Conservation (phyloP, 1,140 invertebrate species). For the Lasioglossum albipes region DNA sequence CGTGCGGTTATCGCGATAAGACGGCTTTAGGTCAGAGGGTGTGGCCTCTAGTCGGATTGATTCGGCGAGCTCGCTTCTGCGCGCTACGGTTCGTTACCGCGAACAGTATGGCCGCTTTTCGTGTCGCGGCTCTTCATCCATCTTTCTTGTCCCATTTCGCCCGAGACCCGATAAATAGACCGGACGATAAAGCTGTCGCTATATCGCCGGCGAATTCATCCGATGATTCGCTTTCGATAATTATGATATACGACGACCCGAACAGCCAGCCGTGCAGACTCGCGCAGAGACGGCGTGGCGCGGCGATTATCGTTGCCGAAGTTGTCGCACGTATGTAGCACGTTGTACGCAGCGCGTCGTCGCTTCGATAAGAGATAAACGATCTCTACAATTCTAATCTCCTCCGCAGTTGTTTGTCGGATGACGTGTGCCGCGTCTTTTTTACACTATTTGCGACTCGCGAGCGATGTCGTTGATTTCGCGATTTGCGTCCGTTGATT, state of each 20-base stretch:
- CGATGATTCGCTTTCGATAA: conserved; percentile 45
- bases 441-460: background rate
- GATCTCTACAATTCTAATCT: no score
- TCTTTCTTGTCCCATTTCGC: conserved; percentile 37
- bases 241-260: conserved; percentile 38
- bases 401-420: no score
- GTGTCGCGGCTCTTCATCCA: conserved; percentile 42
- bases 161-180: conserved; percentile 37
- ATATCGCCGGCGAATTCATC: conserved; percentile 23
- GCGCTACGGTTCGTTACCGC: conserved; percentile 72
- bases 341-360: no score
- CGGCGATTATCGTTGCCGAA: no score
- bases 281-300: background rate
- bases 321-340: no score
- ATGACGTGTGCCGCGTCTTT: background rate
- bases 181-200: conserved; percentile 42
- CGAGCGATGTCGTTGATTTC: background rate
- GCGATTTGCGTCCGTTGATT: background rate
- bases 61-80: conserved; percentile 75
- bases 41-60: conserved; percentile 77
- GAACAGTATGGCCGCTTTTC: conserved; percentile 71
- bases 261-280: background rate
- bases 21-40: conserved; percentile 78
- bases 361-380: no score
- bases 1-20: conserved; percentile 69